Evolutionary conservation across 2,797 vertebrate species (phyloP).

Genomic region (Spizella passerina): DNA sequence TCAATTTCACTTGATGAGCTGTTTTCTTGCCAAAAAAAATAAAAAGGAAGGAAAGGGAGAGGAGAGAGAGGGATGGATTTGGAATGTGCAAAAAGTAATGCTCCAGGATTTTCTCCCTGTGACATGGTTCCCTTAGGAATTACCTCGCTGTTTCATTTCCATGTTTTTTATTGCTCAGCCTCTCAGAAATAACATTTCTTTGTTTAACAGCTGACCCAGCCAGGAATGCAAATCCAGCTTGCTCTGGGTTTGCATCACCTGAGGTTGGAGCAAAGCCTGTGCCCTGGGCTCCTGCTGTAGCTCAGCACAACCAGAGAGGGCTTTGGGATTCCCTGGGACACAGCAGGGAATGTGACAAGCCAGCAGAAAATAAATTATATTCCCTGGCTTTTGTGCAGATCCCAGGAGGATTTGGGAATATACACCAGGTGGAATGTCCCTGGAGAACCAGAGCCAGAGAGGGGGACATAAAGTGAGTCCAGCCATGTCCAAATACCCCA

Average conservation of each 20-base stretch:
- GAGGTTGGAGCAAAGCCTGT: accelerated
- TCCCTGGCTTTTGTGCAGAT: not conserved
- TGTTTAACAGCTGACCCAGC: not conserved
- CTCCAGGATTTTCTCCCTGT: slow-evolving; percentile 20
- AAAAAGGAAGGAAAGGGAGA: not conserved
- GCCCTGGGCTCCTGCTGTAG: not conserved
- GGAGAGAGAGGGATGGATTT: not conserved
- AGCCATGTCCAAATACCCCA: not conserved
- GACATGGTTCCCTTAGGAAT: not conserved
- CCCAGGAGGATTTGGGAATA: not conserved
- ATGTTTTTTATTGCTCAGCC: not conserved
- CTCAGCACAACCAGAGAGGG: not conserved
- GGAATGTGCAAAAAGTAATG: not conserved
- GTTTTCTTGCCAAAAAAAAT: not conserved
- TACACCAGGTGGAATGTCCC: not conserved
- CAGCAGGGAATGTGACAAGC: not conserved
- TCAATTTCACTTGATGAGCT: not conserved
- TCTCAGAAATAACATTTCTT: slow-evolving; percentile 23
- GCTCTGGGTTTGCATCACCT: not conserved
- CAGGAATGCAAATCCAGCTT: not conserved
- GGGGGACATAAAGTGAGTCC: not conserved
- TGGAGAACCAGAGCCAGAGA: accelerated
- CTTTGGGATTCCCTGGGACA: not conserved
- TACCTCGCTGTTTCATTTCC: not conserved
- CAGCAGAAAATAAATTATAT: not conserved